Percentiles rank a stretch among this genome's conserved stretches.
Evolutionary conservation across 2,888 invertebrate genomes (phyloP).

Genomic region (Conus canariensis): DNA sequence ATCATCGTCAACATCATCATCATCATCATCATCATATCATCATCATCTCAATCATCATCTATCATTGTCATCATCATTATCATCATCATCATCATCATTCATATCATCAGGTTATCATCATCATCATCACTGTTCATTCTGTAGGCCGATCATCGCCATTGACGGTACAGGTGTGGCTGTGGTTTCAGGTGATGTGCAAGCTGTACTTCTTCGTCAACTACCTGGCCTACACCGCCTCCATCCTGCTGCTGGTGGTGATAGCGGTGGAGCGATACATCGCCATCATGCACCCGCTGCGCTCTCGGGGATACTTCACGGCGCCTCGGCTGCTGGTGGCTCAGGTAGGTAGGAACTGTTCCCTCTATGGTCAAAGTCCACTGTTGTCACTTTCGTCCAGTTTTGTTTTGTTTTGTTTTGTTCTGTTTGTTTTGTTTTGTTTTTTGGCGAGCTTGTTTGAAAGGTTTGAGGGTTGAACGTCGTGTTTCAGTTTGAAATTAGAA

Average conservation of each 20-base stretch:
- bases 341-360: background rate
- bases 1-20: too few relatives aligned
- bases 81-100: background rate
- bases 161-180: background rate
- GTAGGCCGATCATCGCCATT: too few relatives aligned
- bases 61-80: background rate
- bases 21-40: too few relatives aligned
- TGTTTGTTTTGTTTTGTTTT: too few relatives aligned
- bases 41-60: too few relatives aligned
- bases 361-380: background rate
- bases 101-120: background rate
- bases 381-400: background rate
- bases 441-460: too few relatives aligned
- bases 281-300: conserved; percentile 87
- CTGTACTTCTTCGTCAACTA: conserved; percentile 94
- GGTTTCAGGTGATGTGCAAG: conserved; percentile 84
- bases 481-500: too few relatives aligned
- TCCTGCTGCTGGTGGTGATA: conserved; percentile 90
- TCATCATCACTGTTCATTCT: background rate
- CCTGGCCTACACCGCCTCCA: conserved; percentile 93
- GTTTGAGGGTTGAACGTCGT: too few relatives aligned
- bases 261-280: conserved; percentile 74
- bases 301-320: conserved; percentile 90
- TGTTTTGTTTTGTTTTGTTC: too few relatives aligned
- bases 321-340: conserved; percentile 84